These are phyloP conservation scores for Paramormyrops hopkinsi DNA, from an alignment of 2,797 vertebrate genomes.

Conservation along the genomic window DNA sequence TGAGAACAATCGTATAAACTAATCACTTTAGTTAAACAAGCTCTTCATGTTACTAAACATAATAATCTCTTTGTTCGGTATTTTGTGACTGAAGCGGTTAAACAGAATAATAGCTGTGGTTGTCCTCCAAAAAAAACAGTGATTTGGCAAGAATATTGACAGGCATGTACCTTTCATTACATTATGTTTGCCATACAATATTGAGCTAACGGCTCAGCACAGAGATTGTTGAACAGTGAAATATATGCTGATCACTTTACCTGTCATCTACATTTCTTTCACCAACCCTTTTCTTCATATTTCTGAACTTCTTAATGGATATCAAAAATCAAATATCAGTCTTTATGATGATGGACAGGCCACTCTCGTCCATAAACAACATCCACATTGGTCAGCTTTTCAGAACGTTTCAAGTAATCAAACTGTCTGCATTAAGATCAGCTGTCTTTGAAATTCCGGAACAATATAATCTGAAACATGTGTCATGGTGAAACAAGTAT, in stretches of 20 bases:
- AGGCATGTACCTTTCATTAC: neutral
- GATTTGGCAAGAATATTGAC: neutral
- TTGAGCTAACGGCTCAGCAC: neutral
- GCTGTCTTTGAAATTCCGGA: neutral
- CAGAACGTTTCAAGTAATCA: neutral
- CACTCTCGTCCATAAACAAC: neutral
- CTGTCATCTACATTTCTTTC: neutral
- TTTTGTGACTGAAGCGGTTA: neutral
- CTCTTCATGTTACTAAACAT: neutral
- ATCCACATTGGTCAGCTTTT: neutral
- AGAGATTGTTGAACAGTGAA: neutral
- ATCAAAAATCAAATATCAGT: neutral
- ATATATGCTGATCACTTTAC: neutral
- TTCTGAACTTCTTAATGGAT: neutral
- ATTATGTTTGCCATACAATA: neutral
- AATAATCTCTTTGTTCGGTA: neutral
- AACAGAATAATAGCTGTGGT: neutral
- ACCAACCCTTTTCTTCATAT: neutral
- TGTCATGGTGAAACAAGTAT: neutral
- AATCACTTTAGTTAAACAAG: neutral
- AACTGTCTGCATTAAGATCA: neutral
- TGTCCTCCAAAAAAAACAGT: neutral
- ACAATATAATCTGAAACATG: neutral
- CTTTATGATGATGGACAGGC: neutral
- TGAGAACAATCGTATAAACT: neutral